Evolutionary conservation across 2,113 vertebrate species (phyloP).

Genomic region (Rafetus swinhoei): DNA sequence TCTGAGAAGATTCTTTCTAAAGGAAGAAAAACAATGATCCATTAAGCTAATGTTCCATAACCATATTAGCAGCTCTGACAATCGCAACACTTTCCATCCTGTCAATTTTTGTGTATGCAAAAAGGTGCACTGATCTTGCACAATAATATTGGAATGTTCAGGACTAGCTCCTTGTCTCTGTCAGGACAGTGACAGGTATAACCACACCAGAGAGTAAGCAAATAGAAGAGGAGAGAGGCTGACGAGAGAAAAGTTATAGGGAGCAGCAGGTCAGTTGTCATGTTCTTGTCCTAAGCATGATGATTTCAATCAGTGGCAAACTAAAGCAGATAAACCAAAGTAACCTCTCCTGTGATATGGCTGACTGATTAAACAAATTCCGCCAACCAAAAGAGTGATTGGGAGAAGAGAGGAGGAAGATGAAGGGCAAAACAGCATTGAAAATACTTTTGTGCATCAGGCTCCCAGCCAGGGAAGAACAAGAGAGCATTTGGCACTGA

Average conservation of each 20-base stretch:
- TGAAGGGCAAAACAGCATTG: neutral
- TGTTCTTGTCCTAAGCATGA: neutral
- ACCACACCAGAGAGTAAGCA: neutral
- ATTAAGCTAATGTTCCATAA: neutral
- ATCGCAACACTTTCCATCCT: rapidly evolving
- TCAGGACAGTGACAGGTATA: neutral
- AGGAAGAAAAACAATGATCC: neutral
- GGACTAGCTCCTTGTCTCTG: neutral
- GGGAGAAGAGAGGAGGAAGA: rapidly evolving
- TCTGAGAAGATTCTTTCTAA: neutral
- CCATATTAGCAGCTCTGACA: rapidly evolving
- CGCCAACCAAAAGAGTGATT: rapidly evolving
- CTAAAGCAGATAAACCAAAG: neutral
- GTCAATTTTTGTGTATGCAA: neutral
- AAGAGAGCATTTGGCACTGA: neutral
- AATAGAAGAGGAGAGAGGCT: neutral
- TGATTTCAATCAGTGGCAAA: neutral
- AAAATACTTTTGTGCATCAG: neutral
- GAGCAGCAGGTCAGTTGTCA: neutral
- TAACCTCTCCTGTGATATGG: neutral
- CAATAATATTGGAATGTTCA: neutral
- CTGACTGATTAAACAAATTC: neutral
- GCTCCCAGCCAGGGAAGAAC: neutral
- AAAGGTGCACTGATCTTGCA: neutral
- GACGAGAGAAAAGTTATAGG: too few species aligned